Conservation (phyloP, 2,888 invertebrate species). For the Chrysolina haemoptera region DNA sequence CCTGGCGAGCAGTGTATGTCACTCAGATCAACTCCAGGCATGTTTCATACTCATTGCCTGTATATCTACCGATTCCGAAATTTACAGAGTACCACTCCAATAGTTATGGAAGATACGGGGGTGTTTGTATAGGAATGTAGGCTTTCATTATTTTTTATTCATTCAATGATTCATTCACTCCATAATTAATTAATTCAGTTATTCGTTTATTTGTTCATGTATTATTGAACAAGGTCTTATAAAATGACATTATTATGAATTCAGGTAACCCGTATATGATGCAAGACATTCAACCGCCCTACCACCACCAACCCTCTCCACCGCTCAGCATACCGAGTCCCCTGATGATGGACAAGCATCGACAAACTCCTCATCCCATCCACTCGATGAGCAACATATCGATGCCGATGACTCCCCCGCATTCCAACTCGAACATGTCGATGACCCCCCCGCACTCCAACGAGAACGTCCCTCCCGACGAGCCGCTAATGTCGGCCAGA, state of each 20-base stretch:
- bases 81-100: too few relatives aligned
- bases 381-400: conserved; percentile 39
- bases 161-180: too few relatives aligned
- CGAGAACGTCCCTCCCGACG: conserved; percentile 58
- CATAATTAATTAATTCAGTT: too few relatives aligned
- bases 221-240: too few relatives aligned
- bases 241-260: not conserved
- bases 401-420: conserved; percentile 50
- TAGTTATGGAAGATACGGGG: too few relatives aligned
- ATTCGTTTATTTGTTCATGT: too few relatives aligned
- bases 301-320: conserved; percentile 47
- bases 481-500: conserved; percentile 29
- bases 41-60: too few relatives aligned
- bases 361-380: conserved; percentile 47
- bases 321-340: conserved; percentile 50
- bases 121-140: too few relatives aligned
- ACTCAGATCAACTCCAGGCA: too few relatives aligned
- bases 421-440: conserved; percentile 42
- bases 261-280: conserved; percentile 52
- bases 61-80: too few relatives aligned
- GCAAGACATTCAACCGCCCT: conserved; percentile 46
- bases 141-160: too few relatives aligned
- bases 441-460: conserved; percentile 55
- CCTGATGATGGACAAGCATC: conserved; percentile 52
- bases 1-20: too few relatives aligned